Evolutionary conservation across 2,113 vertebrate genomes (phyloP).

Genomic region (Pachycephala philippinensis): DNA sequence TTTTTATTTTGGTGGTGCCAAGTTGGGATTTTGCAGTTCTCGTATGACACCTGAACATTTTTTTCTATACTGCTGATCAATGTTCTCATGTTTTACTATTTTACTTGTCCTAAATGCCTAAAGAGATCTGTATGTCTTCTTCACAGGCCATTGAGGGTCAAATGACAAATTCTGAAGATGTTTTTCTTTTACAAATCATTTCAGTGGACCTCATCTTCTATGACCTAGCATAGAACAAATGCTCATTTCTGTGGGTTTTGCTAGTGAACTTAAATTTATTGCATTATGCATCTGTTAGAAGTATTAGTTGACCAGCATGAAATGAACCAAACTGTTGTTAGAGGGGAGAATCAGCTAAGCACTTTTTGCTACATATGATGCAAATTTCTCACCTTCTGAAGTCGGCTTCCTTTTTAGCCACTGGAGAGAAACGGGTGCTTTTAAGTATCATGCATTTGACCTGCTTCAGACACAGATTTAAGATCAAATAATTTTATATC

Average conservation of each 20-base stretch:
- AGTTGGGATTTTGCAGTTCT: neutral
- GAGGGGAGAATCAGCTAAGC: neutral
- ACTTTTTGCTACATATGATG: accelerated
- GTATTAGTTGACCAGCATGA: neutral
- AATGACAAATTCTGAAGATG: neutral
- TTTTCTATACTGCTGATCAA: constrained; percentile 13
- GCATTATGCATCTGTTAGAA: neutral
- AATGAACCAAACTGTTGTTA: neutral
- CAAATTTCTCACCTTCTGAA: neutral
- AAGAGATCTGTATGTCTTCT: neutral
- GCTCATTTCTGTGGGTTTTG: neutral
- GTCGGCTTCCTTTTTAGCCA: neutral
- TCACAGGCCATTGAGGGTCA: neutral
- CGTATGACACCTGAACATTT: constrained; percentile 3
- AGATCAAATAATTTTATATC: neutral
- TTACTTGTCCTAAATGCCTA: neutral
- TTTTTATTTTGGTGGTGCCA: neutral
- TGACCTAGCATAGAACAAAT: neutral
- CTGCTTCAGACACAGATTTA: neutral
- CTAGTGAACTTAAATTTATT: neutral
- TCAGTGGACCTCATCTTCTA: neutral
- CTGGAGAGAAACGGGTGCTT: neutral
- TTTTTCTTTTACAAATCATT: neutral
- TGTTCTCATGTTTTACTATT: constrained; percentile 31
- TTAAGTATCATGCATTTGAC: neutral